Evolutionary conservation across 2,888 invertebrate species (phyloP).

Genomic region (Chorisops tibialis): DNA sequence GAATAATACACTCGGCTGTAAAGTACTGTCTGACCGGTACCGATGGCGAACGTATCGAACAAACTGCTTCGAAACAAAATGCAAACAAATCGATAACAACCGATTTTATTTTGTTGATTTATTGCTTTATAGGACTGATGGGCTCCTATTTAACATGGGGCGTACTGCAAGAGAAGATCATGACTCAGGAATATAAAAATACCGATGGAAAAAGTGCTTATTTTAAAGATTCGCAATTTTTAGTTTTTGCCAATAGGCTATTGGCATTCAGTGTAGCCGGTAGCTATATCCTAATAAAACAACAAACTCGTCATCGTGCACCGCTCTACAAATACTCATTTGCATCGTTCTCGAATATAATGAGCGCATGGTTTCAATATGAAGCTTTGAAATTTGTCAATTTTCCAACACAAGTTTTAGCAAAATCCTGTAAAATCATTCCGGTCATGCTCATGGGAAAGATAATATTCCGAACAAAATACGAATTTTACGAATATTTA

Average conservation of each 20-base stretch:
- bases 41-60: slow-evolving; percentile 50
- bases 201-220: slow-evolving; percentile 58
- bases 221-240: slow-evolving; percentile 93
- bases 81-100: slow-evolving; percentile 56
- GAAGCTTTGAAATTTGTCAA: slow-evolving; percentile 98
- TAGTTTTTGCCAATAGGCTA: slow-evolving; percentile 93
- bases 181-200: slow-evolving; percentile 80
- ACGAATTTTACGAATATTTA: slow-evolving; percentile 87
- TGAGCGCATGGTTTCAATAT: slow-evolving; percentile 99
- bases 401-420: slow-evolving; percentile 94
- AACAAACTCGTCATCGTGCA: slow-evolving; percentile 70
- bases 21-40: slow-evolving; percentile 48
- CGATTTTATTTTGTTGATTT: slow-evolving; percentile 61
- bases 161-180: slow-evolving; percentile 94
- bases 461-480: slow-evolving; percentile 79
- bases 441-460: slow-evolving; percentile 99
- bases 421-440: slow-evolving; percentile 97
- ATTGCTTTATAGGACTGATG: slow-evolving; percentile 88
- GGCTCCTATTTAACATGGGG: slow-evolving; percentile 93
- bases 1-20: slow-evolving; percentile 44
- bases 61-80: slow-evolving; percentile 44
- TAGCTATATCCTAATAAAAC: slow-evolving; percentile 58
- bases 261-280: slow-evolving; percentile 76
- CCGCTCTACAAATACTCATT: slow-evolving; percentile 94
- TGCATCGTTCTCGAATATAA: slow-evolving; percentile 93